Conservation (phyloP, 2,888 invertebrate species). For the Pseudanteris insignis region DNA sequence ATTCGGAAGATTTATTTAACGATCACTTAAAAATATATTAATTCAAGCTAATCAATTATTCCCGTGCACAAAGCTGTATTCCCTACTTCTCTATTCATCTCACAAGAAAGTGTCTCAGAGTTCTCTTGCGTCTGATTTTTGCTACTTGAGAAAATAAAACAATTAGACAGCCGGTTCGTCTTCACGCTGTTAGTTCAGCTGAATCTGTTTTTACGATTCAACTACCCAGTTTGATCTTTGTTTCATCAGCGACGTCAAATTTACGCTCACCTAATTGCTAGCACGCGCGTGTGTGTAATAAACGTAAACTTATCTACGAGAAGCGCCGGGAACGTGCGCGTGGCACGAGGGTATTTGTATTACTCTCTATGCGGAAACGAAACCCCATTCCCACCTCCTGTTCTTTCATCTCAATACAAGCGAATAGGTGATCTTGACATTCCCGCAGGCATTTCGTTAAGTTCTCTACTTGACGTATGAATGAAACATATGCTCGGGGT, state of each 20-base stretch:
- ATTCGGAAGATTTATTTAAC: too few relatives aligned
- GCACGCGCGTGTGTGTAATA: constrained; percentile 8
- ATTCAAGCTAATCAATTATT: too few relatives aligned
- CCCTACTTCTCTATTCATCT: constrained; percentile 28
- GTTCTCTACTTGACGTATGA: constrained; percentile 36
- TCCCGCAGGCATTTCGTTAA: constrained; percentile 44
- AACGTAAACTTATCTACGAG: constrained; percentile 27
- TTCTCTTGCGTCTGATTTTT: constrained; percentile 46
- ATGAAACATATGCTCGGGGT: constrained; percentile 29
- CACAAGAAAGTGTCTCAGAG: constrained; percentile 3
- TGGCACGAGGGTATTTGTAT: constrained; percentile 29
- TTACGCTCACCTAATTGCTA: constrained; percentile 23
- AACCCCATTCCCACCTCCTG: constrained; percentile 9
- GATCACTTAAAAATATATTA: too few relatives aligned
- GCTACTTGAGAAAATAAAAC: constrained; percentile 64
- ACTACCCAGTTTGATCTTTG: constrained; percentile 5
- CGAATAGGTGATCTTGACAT: constrained; percentile 41
- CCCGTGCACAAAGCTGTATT: too few relatives aligned
- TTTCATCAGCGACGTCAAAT: constrained; percentile 23
- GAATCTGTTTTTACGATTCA: constrained; percentile 38
- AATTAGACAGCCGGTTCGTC: constrained; percentile 58
- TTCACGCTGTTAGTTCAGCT: constrained; percentile 56
- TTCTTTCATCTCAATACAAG: constrained; percentile 39
- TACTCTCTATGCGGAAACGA: constrained; percentile 31
- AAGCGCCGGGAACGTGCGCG: constrained; percentile 28